Evolutionary conservation across 2,113 vertebrate species (phyloP).

Genomic region (Lophius piscatorius): DNA sequence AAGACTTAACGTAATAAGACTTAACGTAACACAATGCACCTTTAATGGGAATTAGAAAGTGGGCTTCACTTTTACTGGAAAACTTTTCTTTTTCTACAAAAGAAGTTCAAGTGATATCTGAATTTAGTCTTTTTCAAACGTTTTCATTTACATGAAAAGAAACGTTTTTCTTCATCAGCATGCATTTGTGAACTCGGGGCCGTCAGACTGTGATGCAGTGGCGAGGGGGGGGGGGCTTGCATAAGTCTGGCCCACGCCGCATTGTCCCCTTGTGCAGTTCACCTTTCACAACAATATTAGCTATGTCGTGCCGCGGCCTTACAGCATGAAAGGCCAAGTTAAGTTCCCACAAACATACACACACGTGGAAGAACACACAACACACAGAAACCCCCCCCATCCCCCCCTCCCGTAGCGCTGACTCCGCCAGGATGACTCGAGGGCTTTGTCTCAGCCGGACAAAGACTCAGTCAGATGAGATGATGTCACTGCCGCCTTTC

Average conservation of each 20-base stretch:
- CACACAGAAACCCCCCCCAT: constrained; percentile 33
- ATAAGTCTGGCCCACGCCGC: constrained; percentile 33
- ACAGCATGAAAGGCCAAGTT: constrained; percentile 52
- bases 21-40: no score
- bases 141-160: no score
- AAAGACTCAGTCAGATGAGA: constrained; percentile 83
- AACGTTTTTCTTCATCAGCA: no score
- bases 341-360: constrained; percentile 62
- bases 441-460: constrained; percentile 78
- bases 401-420: constrained; percentile 31
- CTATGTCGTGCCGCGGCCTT: constrained; percentile 46
- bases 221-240: constrained; percentile 16
- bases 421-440: constrained; percentile 78
- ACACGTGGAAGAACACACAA: constrained; percentile 36
- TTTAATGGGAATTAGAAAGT: no score
- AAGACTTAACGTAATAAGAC: no score
- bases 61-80: no score
- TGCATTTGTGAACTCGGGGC: no score
- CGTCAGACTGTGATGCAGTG: constrained; percentile 1
- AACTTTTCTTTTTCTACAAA: no score
- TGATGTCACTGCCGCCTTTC: constrained; percentile 83
- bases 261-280: constrained; percentile 45
- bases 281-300: constrained; percentile 65
- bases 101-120: no score
- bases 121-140: no score